Conservation (phyloP, 2,888 invertebrate species). For the Thereva nobilitata region DNA sequence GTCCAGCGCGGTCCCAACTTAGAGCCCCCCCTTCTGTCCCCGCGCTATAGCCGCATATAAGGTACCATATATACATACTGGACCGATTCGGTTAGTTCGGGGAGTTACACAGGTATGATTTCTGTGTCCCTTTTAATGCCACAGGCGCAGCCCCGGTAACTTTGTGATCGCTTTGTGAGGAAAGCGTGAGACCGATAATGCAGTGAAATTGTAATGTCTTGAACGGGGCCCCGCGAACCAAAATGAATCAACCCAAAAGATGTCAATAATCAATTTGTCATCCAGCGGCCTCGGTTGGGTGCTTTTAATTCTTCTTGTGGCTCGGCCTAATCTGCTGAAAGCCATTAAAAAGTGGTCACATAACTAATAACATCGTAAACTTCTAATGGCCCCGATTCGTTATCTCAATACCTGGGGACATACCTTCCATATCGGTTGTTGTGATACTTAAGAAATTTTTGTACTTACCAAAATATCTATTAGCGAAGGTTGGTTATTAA, state of each 20-base stretch:
- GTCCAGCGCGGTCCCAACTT: neutral
- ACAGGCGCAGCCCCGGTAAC: neutral
- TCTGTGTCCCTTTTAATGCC: conserved; percentile 9
- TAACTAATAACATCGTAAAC: conserved; percentile 14
- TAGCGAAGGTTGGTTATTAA: no score
- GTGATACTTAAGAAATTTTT: no score
- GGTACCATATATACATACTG: no score
- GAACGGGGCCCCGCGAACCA: neutral
- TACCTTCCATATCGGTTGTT: no score
- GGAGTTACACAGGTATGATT: no score
- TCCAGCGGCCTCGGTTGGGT: neutral
- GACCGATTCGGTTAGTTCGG: no score
- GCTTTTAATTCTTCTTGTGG: conserved; percentile 8
- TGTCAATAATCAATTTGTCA: conserved; percentile 30
- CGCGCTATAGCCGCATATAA: no score
- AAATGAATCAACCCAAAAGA: conserved; percentile 7
- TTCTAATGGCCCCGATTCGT: conserved; percentile 11
- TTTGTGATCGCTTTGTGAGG: conserved; percentile 5
- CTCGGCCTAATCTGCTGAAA: conserved; percentile 13
- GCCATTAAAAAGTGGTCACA: conserved; percentile 10
- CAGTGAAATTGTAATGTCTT: conserved; percentile 7
- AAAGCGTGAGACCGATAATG: conserved; percentile 16
- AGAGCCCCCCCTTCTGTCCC: conserved; percentile 5
- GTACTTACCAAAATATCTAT: no score
- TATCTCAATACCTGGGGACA: neutral